Evolutionary conservation across 37 sponge, comb jelly and placozoan species (phyloP).

Genomic region (Ianthella basta): DNA sequence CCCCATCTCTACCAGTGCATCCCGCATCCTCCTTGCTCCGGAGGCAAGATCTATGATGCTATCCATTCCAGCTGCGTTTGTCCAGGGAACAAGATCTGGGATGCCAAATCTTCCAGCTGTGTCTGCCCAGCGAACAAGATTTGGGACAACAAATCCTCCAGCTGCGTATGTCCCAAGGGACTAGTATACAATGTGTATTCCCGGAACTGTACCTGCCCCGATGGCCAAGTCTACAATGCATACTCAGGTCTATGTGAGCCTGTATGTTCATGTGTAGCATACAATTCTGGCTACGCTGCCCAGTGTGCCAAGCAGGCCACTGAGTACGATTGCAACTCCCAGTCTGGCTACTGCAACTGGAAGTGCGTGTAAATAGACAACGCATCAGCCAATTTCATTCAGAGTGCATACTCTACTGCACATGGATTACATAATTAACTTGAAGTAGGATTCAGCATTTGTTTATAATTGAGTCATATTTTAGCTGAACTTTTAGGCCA

Average conservation of each 20-base stretch:
- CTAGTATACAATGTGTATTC: not conserved
- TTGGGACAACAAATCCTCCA: not conserved
- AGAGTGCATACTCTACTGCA: too few species aligned
- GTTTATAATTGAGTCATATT: too few species aligned
- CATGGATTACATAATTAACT: too few species aligned
- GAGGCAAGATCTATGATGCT: not conserved
- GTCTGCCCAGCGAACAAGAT: not conserved
- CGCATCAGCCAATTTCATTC: too few species aligned
- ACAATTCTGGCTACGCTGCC: not conserved
- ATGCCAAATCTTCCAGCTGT: not conserved
- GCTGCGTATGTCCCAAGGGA: not conserved
- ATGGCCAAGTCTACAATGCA: too few species aligned
- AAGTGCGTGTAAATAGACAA: too few species aligned
- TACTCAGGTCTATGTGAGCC: not conserved
- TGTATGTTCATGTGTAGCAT: not conserved
- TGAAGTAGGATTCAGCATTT: too few species aligned
- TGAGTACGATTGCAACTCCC: too few species aligned
- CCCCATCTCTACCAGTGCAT: not conserved
- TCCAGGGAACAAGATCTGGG: not conserved
- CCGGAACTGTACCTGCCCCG: not conserved
- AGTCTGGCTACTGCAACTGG: too few species aligned
- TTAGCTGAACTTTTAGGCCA: too few species aligned
- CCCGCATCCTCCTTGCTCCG: not conserved
- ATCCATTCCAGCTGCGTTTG: not conserved
- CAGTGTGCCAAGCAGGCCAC: too few species aligned